A percentile compares a stretch with the other conserved stretches of the same genome.
phyloP scores from a whole-genome alignment of 2,888 invertebrate species.

The Seira sanloemensis region DNA sequence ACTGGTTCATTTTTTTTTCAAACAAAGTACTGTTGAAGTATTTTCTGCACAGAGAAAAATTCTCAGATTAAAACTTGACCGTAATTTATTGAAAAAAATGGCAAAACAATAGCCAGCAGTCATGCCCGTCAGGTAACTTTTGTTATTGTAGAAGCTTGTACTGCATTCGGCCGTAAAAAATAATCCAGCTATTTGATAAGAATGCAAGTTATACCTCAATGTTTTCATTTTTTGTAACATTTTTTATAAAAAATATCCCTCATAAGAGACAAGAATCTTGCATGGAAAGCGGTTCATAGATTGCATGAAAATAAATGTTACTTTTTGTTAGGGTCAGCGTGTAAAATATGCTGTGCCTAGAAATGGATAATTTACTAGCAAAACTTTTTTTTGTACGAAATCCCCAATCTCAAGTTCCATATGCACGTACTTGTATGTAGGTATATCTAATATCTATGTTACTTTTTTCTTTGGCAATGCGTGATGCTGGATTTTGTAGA shows the following conservation, averaged over 20 bases:
- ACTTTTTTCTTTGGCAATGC: background rate
- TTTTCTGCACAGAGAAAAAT: background rate
- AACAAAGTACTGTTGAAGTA: background rate
- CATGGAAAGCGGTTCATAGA: no score
- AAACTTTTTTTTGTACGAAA: constrained; percentile 29
- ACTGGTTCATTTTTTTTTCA: constrained; percentile 57
- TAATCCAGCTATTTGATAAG: background rate
- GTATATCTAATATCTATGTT: background rate
- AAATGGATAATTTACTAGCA: no score
- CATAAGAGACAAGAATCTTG: no score
- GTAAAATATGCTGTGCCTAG: no score
- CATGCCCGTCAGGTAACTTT: constrained; percentile 20
- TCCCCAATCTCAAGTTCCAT: background rate
- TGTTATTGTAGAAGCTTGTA: background rate
- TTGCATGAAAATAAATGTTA: background rate
- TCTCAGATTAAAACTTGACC: background rate
- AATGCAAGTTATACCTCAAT: background rate
- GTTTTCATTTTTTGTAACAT: background rate
- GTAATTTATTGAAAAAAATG: constrained; percentile 22
- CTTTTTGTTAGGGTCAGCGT: no score
- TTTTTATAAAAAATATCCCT: no score
- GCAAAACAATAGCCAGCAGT: constrained; percentile 46
- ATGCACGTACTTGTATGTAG: background rate
- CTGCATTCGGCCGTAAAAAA: background rate
- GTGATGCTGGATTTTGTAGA: background rate